A percentile compares a stretch with the other conserved stretches of the same genome.
Conservation (phyloP, 2,113 vertebrate species). For the Chinchilla lanigera region DNA sequence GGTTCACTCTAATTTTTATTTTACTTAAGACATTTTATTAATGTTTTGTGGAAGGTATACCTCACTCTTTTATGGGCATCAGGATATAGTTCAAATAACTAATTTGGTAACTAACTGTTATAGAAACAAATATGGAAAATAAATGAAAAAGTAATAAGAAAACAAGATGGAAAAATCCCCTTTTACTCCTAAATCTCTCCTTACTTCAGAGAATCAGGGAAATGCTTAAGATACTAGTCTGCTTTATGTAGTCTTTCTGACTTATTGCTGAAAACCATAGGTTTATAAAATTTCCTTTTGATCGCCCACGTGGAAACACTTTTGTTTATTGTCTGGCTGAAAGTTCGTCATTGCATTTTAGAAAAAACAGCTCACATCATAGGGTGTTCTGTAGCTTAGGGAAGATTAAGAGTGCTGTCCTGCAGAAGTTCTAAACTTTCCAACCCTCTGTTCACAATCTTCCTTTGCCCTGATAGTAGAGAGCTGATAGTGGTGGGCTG, state of each 20-base stretch:
- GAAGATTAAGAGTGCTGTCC: conserved; percentile 69
- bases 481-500: conserved; percentile 48
- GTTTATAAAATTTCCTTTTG: conserved; percentile 64
- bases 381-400: not conserved
- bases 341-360: conserved; percentile 69
- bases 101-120: conserved; percentile 27
- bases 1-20: not conserved
- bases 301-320: conserved; percentile 63
- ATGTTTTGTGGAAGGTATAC: not conserved
- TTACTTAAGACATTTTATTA: not conserved
- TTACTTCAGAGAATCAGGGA: conserved; percentile 63
- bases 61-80: not conserved
- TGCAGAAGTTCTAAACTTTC: conserved; percentile 76
- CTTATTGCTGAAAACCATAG: conserved; percentile 50
- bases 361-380: conserved; percentile 63
- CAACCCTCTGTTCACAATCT: conserved; percentile 64
- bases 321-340: conserved; percentile 59
- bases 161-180: not conserved
- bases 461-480: conserved; percentile 43
- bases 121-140: conserved; percentile 30
- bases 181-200: conserved; percentile 61
- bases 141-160: conserved; percentile 25
- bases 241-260: conserved; percentile 23
- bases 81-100: conserved; percentile 45
- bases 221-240: conserved; percentile 17